Percentiles rank a stretch among this genome's conserved stretches.
phyloP scores from a whole-genome alignment of 2,797 vertebrate species.

The Melopsittacus undulatus region DNA sequence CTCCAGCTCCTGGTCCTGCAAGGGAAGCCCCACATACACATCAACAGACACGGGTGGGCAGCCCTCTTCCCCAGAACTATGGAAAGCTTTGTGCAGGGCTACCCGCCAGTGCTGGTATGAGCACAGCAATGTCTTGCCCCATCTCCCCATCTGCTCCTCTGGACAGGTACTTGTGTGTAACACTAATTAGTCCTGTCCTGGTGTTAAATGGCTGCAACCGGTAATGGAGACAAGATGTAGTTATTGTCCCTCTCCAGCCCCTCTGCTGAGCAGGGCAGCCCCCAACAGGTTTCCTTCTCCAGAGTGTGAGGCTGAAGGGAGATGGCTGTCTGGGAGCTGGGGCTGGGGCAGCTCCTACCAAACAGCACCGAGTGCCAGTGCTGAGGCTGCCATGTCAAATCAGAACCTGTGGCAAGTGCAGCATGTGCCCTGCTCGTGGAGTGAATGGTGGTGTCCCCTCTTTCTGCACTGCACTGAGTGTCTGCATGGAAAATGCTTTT shows the following conservation, averaged over 20 bases:
- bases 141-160: not conserved
- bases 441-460: fast-evolving
- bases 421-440: fast-evolving
- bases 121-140: not conserved
- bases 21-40: not conserved
- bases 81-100: not conserved
- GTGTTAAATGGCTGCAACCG: not conserved
- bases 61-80: fast-evolving
- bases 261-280: fast-evolving
- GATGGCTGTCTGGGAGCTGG: fast-evolving
- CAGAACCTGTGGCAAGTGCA: fast-evolving
- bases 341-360: fast-evolving
- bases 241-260: not conserved
- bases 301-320: fast-evolving
- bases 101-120: fast-evolving
- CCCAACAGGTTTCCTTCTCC: fast-evolving
- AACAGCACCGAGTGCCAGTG: fast-evolving
- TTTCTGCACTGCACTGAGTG: fast-evolving
- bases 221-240: not conserved
- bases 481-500: not conserved
- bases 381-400: not conserved
- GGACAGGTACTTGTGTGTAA: too few relatives aligned
- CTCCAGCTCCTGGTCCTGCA: conserved; percentile 88
- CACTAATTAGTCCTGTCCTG: not conserved
- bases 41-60: not conserved